Evolutionary conservation across 2,888 invertebrate genomes (phyloP).

Genomic region (Lithodes maja): DNA sequence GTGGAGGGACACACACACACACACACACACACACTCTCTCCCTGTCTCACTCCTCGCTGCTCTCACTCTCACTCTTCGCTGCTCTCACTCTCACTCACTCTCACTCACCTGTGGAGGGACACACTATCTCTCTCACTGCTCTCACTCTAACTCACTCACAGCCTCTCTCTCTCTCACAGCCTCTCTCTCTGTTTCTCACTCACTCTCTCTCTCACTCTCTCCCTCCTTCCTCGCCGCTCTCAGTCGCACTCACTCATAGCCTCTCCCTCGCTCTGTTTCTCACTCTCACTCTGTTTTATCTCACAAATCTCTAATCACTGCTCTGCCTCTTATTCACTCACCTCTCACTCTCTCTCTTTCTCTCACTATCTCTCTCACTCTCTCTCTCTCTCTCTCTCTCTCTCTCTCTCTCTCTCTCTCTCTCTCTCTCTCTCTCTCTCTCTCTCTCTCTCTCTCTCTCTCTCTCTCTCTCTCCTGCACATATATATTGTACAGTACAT

Average conservation of each 20-base stretch:
- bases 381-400: too few relatives aligned
- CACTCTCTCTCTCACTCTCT: not conserved
- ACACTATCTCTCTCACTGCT: not conserved
- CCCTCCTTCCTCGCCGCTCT: not conserved
- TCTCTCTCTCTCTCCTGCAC: slow-evolving; percentile 1
- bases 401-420: slow-evolving; percentile 6
- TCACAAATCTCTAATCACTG: too few relatives aligned
- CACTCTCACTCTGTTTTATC: too few relatives aligned
- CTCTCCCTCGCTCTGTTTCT: too few relatives aligned
- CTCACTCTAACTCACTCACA: not conserved
- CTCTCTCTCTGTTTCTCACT: not conserved
- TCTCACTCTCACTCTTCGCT: not conserved
- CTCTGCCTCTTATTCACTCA: too few relatives aligned
- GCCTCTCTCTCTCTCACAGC: not conserved
- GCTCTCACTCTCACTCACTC: not conserved
- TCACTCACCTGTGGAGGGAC: not conserved
- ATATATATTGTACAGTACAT: too few relatives aligned
- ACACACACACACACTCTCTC: not conserved
- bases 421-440: not conserved
- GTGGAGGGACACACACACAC: not conserved
- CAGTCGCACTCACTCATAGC: not conserved
- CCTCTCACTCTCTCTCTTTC: too few relatives aligned
- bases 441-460: not conserved
- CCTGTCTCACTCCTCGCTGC: too few relatives aligned
- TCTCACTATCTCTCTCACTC: too few relatives aligned